Base-by-base conservation (phyloP, 2,113 vertebrate genomes). In the Ochotona princeps region DNA sequence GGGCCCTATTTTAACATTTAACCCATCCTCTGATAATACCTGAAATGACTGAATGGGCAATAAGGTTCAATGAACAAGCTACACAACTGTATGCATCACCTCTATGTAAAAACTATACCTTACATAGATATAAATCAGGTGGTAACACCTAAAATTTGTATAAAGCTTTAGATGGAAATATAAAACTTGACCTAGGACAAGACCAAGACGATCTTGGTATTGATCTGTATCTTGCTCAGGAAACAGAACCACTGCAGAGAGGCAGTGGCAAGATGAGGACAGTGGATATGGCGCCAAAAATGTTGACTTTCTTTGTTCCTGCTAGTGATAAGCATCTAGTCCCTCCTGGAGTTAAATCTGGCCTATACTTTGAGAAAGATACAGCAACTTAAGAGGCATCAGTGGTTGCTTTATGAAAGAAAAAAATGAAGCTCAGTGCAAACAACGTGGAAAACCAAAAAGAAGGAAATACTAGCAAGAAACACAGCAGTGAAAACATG, bases 1-100 rank as follows among this genome's bases (percentile, higher is more conserved):
- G n/a, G n/a, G n/a, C n/a, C n/a, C n/a, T 54, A 74, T 66, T 92
- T 75, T 86, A 72, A 86, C 54, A 91, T 78, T 21, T 72, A 75
- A 8, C 11, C 35, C 5, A 65, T n/a, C 18, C 44, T 51, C 35
- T 90, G 60, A 82, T 21, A 90, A 70, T 44, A 70, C 66, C 82
- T 13, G 44, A 61, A 83, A 61, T 78, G 44, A 75, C 32, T 35
- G 9, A 57, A 51, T 23, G 32, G 20, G 9, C 20, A 78, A 44
- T 8, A 44, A 70, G 25, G 25, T 47, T 7, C 2, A 57, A 73
- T 14, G 6, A 0, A 6, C 17, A 61, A 76, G 8, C 51, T n/a
- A 61, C 23, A 4, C 4, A 76, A 60, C 17, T 51, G 30, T 63
- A 69, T 3, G 51, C n/a, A 57, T 81, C 15, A 81, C 4, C 6